Percentiles rank a stretch among this genome's conserved stretches.
Evolutionary conservation across 2,888 invertebrate species (phyloP).

Genomic region (Lysandra coridon): DNA sequence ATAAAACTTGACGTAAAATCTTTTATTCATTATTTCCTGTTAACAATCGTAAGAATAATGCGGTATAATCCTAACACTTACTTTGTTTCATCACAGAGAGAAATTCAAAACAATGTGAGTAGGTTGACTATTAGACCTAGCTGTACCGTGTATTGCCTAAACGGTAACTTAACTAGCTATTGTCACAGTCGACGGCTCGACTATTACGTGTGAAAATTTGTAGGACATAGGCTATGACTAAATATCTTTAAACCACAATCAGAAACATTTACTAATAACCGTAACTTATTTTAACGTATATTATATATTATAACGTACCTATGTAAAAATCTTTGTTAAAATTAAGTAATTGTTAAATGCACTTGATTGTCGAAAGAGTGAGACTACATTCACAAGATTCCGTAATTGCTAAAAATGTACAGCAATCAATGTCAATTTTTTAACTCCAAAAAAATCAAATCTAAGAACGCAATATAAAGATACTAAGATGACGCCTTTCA

Average conservation of each 20-base stretch:
- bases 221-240: neutral
- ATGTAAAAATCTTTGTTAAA: neutral
- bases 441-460: neutral
- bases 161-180: constrained; percentile 28
- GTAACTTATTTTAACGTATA: too few relatives aligned
- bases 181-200: neutral
- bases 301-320: too few relatives aligned
- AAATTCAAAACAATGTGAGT: constrained; percentile 16
- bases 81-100: neutral
- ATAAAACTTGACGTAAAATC: too few relatives aligned
- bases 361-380: neutral
- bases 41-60: neutral
- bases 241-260: too few relatives aligned
- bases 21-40: too few relatives aligned
- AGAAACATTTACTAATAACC: too few relatives aligned
- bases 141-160: constrained; percentile 24
- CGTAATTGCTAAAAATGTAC: neutral
- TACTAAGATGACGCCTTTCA: too few relatives aligned
- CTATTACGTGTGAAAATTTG: constrained; percentile 20
- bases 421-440: neutral
- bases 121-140: constrained; percentile 13
- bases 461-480: too few relatives aligned
- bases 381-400: neutral
- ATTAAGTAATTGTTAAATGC: neutral
- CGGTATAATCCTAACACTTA: neutral